These are phyloP conservation scores for Cyprinodon variegatus DNA, from an alignment of 2,113 vertebrate species.

Conservation along the genomic window DNA sequence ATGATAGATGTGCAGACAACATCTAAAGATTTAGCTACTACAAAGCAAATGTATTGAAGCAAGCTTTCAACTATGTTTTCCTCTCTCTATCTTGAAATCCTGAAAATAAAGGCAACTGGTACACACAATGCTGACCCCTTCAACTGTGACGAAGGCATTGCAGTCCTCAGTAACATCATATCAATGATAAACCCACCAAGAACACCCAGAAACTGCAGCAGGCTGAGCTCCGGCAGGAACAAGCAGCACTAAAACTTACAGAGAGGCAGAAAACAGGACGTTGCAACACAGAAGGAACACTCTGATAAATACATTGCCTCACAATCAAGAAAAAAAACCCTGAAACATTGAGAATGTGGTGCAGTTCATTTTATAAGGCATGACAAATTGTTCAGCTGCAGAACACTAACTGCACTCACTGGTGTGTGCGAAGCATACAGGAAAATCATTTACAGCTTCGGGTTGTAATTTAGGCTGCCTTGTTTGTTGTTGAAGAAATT, in stretches of 20 bases:
- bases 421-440: conserved; percentile 40
- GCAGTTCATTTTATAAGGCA: conserved; percentile 44
- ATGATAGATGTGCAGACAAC: conserved; percentile 7
- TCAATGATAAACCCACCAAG: conserved; percentile 50
- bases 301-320: conserved; percentile 38
- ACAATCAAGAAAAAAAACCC: conserved; percentile 18
- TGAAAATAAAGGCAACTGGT: conserved; percentile 3
- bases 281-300: conserved; percentile 39
- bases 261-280: conserved; percentile 26
- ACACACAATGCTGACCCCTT: neutral
- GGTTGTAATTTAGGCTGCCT: conserved; percentile 42
- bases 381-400: conserved; percentile 47
- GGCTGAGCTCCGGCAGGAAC: conserved; percentile 14
- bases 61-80: neutral
- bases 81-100: conserved; percentile 3
- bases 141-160: conserved; percentile 32
- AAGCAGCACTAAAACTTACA: conserved; percentile 1
- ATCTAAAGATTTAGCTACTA: conserved; percentile 21
- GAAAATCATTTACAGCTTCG: conserved; percentile 54
- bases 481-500: conserved; percentile 47
- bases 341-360: conserved; percentile 20
- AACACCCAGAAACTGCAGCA: conserved; percentile 28
- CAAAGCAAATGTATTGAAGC: conserved; percentile 1
- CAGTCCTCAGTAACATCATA: conserved; percentile 32
- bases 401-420: conserved; percentile 29